Evolutionary conservation across 2,113 vertebrate species (phyloP).

Genomic region (Campylomormyrus numenius): DNA sequence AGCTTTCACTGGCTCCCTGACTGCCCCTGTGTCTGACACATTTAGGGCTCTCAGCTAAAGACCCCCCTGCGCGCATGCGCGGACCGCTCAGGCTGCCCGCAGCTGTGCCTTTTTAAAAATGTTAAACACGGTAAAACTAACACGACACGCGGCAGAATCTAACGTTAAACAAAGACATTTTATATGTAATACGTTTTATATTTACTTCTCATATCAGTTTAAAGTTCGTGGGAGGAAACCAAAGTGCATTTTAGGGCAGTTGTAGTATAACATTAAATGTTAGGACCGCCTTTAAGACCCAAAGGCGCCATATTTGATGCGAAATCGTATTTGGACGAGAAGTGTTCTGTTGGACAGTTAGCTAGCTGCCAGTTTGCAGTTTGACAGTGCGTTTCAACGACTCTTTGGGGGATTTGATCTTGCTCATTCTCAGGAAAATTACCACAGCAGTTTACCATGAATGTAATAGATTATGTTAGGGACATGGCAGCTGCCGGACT

Average conservation of each 20-base stretch:
- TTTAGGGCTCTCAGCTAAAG: slow-evolving; percentile 29
- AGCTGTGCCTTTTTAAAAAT: slow-evolving; percentile 18
- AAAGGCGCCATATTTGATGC: slow-evolving; percentile 60
- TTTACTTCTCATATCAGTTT: background rate
- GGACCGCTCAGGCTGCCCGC: background rate
- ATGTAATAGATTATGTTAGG: slow-evolving; percentile 87
- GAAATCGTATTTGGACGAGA: background rate
- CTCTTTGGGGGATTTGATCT: background rate
- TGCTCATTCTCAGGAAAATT: background rate
- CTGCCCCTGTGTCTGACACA: slow-evolving; percentile 42
- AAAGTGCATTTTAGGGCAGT: background rate
- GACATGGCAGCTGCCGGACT: slow-evolving; percentile 94
- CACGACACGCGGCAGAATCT: background rate
- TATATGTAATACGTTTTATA: background rate
- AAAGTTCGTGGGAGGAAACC: background rate
- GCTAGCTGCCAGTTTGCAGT: background rate
- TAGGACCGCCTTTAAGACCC: slow-evolving; percentile 15
- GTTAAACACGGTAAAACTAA: background rate
- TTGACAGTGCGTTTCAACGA: background rate
- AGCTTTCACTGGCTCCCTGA: background rate
- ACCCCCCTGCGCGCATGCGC: slow-evolving; percentile 46
- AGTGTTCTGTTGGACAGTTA: background rate
- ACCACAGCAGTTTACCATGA: slow-evolving; percentile 56
- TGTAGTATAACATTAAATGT: background rate
- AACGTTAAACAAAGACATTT: background rate